Conservation (phyloP, 2,797 vertebrate species). For the Gadopsis bispinosus region DNA sequence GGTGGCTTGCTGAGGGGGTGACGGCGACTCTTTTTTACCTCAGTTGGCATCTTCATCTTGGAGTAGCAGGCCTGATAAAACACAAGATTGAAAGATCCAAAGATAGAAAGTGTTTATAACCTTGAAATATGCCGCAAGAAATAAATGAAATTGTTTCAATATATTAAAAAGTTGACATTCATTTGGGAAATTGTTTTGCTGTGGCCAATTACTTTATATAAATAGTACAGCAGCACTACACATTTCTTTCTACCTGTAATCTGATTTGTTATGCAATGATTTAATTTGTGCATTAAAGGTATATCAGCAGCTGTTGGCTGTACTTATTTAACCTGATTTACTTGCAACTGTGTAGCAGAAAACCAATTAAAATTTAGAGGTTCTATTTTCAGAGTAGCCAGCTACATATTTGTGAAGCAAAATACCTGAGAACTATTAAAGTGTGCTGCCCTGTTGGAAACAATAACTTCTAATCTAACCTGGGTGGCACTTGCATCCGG, state of each 20-base stretch:
- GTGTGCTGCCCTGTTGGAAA: background rate
- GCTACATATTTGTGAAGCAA: background rate
- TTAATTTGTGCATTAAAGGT: background rate
- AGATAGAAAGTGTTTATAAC: background rate
- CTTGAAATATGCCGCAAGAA: background rate
- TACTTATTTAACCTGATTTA: background rate
- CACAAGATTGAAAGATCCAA: background rate
- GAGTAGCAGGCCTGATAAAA: slow-evolving; percentile 80
- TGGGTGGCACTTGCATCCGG: slow-evolving; percentile 55
- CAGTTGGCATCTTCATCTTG: slow-evolving; percentile 91
- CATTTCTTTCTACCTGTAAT: background rate
- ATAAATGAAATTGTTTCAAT: background rate
- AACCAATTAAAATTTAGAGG: background rate
- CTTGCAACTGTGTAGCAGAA: background rate
- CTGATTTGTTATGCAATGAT: background rate
- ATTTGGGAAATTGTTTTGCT: background rate
- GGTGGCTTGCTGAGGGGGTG: slow-evolving; percentile 95
- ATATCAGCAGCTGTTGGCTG: background rate
- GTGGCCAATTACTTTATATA: background rate
- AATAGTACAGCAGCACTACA: background rate
- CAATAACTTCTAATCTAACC: slow-evolving; percentile 47
- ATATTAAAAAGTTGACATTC: background rate
- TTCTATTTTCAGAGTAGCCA: slow-evolving; percentile 4
- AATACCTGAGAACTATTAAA: slow-evolving; percentile 3
- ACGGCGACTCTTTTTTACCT: slow-evolving; percentile 95